Evolutionary conservation across 1,140 invertebrate species (phyloP), one percentile per base, ranked within the genome.

Genomic region (Triops longicaudatus): DNA sequence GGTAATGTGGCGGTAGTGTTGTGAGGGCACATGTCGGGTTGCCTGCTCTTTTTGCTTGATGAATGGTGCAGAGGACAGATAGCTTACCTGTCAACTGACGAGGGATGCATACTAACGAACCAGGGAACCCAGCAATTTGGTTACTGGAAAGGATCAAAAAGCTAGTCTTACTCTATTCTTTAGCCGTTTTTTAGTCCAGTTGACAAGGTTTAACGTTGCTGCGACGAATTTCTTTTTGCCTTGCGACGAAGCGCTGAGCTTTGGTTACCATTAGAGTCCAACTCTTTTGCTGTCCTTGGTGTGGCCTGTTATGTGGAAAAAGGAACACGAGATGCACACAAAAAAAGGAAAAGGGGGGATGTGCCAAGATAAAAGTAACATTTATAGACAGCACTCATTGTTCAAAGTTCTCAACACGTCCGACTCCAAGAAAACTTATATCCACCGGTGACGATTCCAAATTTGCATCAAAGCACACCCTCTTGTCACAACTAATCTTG

Each of bases 321-420:
- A 22, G 6, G 50, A 63, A 37, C 31, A 37, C 31, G 31, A 37
- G 31, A 37, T 37, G 7, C 31, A 2, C 31, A 2, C 31, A 37
- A 63, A 63, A 63, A 63, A 63, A 63, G 14, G n/a, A 22, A 17
- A 63, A 22, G 17, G 14, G 9, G 50, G 50, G 50, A 63, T 63
- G 50, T 22, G 50, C 50, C 50, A 63, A 63, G 50, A 63, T 63
- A 63, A 63, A 63, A 63, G 50, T 14, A 37, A 63, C 50, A 14
- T 63, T 63, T 63, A 63, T 63, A 63, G 50, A 63, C 50, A 63
- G 50, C 17, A 63, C 14, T 63, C 50, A 63, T 63, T 63, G 50
- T 63, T 63, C 50, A 63, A 63, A 63, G 50, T 63, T 63, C 50
- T 63, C 50, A 63, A 63, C 50, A 63, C 50, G 50, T 63, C 50